Base-by-base conservation (phyloP, 2,797 vertebrate genomes). In the Acomys russatus region DNA sequence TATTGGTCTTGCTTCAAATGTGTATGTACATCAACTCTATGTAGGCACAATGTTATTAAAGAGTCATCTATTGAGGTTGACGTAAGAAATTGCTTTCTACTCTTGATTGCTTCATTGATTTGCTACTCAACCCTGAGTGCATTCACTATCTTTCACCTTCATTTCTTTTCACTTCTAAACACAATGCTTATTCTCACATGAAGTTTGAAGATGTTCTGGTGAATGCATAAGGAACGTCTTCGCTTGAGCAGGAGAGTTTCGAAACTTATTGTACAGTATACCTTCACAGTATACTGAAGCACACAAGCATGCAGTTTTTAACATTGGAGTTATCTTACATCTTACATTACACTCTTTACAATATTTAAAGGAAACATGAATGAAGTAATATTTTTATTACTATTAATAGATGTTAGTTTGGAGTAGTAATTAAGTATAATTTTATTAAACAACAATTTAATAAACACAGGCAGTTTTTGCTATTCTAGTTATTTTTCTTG, bases 161-260 rank as follows among this genome's bases (percentile, higher is more conserved):
- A 78, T 59, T 94, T 91, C 95, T 51, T 93, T 89, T 95, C 68
- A 83, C 87, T 94, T 94, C 35, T 63, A 59, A 70, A 95, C n/a
- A 38, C 35, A 95, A 63, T 78, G 51, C 63, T 83, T 86, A 70
- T 38, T 14, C 30, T 76, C 79, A 38, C 56, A 51, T 76, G 18
- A 91, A 86, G 56, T 70, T 71, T 89, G 30, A 92, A 91, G 70
- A 38, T 28, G 14, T 73, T 73, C 66, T 28, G 56, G 73, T 74
- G 80, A 93, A 64, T 93, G 44, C 59, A 30, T n/a, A 49, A n/a
- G 18, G 30, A 76, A 35, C 7, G 78, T 6, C 14, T 8, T 63
- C n/a, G 89, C 35, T 23, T 59, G 22, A 38, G 25, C 1, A 56
- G 33, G 14, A 44, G 56, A 64, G 12, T 2, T 10, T 70, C 70